These are phyloP conservation scores for Drosophila kohkoa DNA, from an alignment of 1,140 invertebrate species.

Conservation along the genomic window DNA sequence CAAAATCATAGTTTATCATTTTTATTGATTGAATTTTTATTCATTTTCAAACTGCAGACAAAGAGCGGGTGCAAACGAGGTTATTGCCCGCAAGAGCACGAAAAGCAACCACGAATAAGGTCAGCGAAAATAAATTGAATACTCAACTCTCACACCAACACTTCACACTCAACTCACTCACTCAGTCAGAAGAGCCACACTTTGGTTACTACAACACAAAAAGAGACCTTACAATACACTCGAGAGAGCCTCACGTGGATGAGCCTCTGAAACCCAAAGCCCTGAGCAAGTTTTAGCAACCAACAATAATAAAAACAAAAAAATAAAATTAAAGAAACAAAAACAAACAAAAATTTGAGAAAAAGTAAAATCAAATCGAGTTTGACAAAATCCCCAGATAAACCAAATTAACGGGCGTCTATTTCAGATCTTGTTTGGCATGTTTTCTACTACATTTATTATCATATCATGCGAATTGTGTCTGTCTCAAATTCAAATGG, in stretches of 20 bases:
- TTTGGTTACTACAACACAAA: not conserved
- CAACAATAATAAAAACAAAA: conserved; percentile 20
- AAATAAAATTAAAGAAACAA: not conserved
- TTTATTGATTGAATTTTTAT: conserved; percentile 2
- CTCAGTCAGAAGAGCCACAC: conserved; percentile 1
- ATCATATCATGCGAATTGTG: conserved; percentile 8
- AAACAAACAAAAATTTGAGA: conserved; percentile 12
- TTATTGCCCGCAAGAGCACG: conserved; percentile 54
- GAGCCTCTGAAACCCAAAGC: conserved; percentile 12
- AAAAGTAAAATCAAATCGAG: conserved; percentile 45
- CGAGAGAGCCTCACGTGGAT: conserved; percentile 39
- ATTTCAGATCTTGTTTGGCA: conserved; percentile 45
- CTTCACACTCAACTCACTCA: conserved; percentile 1
- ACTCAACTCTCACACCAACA: conserved; percentile 18
- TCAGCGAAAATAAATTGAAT: conserved; percentile 54
- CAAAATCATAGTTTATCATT: not conserved
- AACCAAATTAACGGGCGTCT: conserved; percentile 23
- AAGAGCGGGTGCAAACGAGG: conserved; percentile 38
- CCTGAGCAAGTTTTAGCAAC: conserved; percentile 21
- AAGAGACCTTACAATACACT: not conserved
- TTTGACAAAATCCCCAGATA: conserved; percentile 44
- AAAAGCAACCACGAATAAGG: conserved; percentile 54
- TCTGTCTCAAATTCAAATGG: not conserved
- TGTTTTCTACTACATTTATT: conserved; percentile 36
- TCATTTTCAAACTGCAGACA: conserved; percentile 1